Percentiles rank a stretch among this genome's conserved stretches.
These are phyloP conservation scores for Camponotus pennsylvanicus DNA, from an alignment of 1,140 invertebrate species.

Conservation along the genomic window DNA sequence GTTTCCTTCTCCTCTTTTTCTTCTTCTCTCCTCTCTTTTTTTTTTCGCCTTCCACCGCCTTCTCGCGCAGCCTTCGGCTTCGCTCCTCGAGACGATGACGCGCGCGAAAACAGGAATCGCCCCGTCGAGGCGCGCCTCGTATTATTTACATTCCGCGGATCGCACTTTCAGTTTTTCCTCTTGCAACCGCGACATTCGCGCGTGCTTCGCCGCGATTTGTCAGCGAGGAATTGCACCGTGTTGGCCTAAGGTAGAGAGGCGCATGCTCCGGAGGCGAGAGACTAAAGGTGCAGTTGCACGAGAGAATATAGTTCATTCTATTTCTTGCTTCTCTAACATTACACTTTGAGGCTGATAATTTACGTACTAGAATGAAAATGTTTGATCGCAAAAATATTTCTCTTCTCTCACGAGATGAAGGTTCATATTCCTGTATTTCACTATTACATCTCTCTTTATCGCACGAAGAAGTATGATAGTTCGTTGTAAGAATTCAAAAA, in stretches of 20 bases:
- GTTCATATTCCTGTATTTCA: not conserved
- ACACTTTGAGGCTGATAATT: not conserved
- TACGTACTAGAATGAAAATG: not conserved
- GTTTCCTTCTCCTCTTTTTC: not conserved
- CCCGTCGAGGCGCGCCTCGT: conserved; percentile 21
- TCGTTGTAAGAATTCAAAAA: too few relatives aligned
- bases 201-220: conserved; percentile 48
- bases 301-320: not conserved
- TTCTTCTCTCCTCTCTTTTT: not conserved
- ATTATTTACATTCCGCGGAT: conserved; percentile 52
- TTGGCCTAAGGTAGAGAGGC: conserved; percentile 1
- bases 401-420: not conserved
- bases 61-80: conserved; percentile 32
- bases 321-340: not conserved
- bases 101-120: conserved; percentile 55
- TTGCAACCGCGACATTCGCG: conserved; percentile 41
- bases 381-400: not conserved
- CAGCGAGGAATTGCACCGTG: conserved; percentile 29
- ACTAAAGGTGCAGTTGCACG: conserved; percentile 7
- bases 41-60: conserved; percentile 22
- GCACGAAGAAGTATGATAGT: too few relatives aligned
- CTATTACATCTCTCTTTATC: not conserved
- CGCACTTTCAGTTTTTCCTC: conserved; percentile 56
- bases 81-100: conserved; percentile 50
- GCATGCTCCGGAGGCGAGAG: not conserved